Evolutionary conservation across 2,113 vertebrate genomes (phyloP), one percentile per base, ranked within the genome.

Genomic region (Hemichromis elongatus): DNA sequence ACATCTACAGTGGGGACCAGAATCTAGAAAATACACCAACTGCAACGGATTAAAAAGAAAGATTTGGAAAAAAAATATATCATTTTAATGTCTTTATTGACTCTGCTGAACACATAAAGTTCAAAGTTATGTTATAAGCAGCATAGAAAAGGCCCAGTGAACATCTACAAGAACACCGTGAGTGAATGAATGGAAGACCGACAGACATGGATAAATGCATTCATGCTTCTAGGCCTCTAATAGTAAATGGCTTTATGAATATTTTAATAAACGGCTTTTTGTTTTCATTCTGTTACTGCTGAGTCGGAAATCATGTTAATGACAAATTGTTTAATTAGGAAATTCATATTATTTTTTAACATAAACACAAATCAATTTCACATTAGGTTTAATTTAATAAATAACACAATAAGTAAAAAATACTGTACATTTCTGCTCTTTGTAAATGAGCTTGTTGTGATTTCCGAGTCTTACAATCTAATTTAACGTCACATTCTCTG

Each of bases 31-130:
- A n/a, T 75, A 79, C 66, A 70, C 18, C 6, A 24, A 59, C 61
- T 19, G 35, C 73, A 30, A 28, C 54, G 37, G 35, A 95, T 90
- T 81, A 16, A 88, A 63, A 91, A 97, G 96, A 95, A 94, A 96
- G 95, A 97, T 95, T 95, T 91, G 90, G 94, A 93, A 96, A 75
- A 92, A 66, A 30, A 30, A 30, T 30, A 96, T 96, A 4, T 96
- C 93, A 12, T 50, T 50, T 75, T 30, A 50, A 30, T 95, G 94
- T 95, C 96, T 98, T 98, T 98, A 98, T 98, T 98, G 96, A 97
- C 96, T 96, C 95, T 95, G 95, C 94, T 95, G 96, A 77, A 85
- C 93, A 96, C 87, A 91, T 88, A 94, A 94, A 97, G 95, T 97
- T 94, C 79, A 91, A 92, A 90, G 73, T 59, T 45, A 68, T 35